phyloP scores from a whole-genome alignment of 1,140 invertebrate genomes.

The Cheumatopsyche charites region DNA sequence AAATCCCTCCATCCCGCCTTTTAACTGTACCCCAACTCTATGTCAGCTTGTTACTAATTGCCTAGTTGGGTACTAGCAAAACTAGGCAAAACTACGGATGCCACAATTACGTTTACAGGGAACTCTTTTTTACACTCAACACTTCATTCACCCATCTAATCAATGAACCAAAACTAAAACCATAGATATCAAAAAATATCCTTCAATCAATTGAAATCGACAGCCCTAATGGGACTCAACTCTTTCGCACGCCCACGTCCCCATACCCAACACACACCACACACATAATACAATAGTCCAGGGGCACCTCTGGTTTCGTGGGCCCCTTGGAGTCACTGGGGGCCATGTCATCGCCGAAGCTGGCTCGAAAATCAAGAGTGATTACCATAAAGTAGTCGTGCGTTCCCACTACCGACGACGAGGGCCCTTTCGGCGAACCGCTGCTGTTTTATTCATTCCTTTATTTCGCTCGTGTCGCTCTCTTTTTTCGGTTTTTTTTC shows the following conservation, averaged over 20 bases:
- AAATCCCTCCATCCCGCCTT: too few species aligned
- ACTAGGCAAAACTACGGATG: too few species aligned
- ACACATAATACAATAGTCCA: background rate
- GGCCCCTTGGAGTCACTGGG: background rate
- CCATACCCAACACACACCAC: slow-evolving; percentile 7
- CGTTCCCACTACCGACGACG: background rate
- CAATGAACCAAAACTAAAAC: too few species aligned
- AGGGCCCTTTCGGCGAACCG: background rate
- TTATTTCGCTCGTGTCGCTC: background rate
- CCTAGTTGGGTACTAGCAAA: too few species aligned
- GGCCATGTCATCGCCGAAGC: slow-evolving; percentile 1
- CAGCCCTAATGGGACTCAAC: slow-evolving; percentile 9
- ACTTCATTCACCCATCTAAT: too few species aligned
- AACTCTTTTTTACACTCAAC: too few species aligned
- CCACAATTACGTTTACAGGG: too few species aligned
- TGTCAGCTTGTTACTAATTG: too few species aligned
- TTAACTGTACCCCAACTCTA: too few species aligned
- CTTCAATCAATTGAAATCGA: too few species aligned
- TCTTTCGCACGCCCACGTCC: slow-evolving; percentile 24
- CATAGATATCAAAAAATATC: too few species aligned
- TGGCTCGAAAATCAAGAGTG: slow-evolving; percentile 20
- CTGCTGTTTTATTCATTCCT: background rate
- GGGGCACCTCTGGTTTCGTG: slow-evolving; percentile 3
- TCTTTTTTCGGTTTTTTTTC: background rate
- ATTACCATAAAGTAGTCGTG: slow-evolving; percentile 30